These are phyloP conservation scores for Ganaspis brasiliensis DNA, from an alignment of 2,888 invertebrate species.

Conservation along the genomic window DNA sequence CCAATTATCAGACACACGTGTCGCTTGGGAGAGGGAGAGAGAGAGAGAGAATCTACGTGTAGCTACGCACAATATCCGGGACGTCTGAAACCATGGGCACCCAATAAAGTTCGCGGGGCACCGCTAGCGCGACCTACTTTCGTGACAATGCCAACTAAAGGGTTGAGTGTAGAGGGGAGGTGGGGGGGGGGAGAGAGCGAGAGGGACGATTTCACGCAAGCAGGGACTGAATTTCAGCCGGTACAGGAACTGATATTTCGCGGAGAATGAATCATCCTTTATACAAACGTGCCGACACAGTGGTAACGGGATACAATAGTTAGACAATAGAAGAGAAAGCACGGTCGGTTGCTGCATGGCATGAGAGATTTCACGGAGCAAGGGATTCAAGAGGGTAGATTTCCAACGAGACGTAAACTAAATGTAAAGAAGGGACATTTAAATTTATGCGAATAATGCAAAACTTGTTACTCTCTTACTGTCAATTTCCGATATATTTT, in stretches of 20 bases:
- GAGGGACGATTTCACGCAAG: conserved; percentile 17
- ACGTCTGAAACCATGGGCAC: conserved; percentile 50
- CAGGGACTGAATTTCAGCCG: conserved; percentile 72
- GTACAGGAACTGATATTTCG: conserved; percentile 78
- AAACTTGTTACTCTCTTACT: background rate
- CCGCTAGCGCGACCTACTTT: conserved; percentile 67
- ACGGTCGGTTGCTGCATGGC: conserved; percentile 59
- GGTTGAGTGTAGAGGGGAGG: too few species aligned
- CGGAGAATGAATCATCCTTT: conserved; percentile 77
- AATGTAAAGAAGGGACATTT: background rate
- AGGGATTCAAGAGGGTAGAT: conserved; percentile 32
- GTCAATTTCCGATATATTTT: background rate
- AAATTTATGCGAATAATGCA: background rate
- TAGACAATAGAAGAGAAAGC: conserved; percentile 71
- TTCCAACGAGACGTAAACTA: conserved; percentile 19
- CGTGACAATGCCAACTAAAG: conserved; percentile 65
- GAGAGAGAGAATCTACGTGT: conserved; percentile 21
- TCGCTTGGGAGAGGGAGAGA: conserved; percentile 23
- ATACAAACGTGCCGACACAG: conserved; percentile 74
- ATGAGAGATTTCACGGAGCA: conserved; percentile 56
- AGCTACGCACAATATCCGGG: conserved; percentile 21
- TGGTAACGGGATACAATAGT: conserved; percentile 77
- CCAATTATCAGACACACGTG: conserved; percentile 41
- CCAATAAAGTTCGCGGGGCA: conserved; percentile 57
- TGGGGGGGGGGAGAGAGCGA: background rate